Evolutionary conservation across 2,888 invertebrate genomes (phyloP).

Genomic region (Argyra leucocephala): DNA sequence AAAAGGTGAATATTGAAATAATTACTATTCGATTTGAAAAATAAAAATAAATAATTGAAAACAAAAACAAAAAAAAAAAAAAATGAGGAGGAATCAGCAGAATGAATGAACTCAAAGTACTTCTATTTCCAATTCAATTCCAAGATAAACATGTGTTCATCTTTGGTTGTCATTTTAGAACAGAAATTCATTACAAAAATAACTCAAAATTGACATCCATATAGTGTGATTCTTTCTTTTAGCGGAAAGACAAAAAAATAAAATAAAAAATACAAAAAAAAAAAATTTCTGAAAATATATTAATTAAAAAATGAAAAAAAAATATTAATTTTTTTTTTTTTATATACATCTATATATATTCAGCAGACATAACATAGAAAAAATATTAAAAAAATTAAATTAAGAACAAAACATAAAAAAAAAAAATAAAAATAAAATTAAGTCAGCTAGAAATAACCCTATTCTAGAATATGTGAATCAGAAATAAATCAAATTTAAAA

Average conservation of each 20-base stretch:
- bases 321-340: too few relatives aligned
- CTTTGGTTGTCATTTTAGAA: constrained; percentile 33
- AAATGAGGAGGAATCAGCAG: not conserved
- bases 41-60: not conserved
- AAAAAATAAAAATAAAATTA: not conserved
- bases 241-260: too few relatives aligned
- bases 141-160: constrained; percentile 33
- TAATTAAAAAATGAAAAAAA: too few relatives aligned
- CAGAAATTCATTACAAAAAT: not conserved
- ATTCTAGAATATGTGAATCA: not conserved
- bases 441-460: not conserved
- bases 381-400: not conserved
- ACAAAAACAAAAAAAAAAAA: not conserved
- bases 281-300: too few relatives aligned
- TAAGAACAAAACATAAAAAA: not conserved
- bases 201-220: constrained; percentile 4
- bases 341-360: not conserved
- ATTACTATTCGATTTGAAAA: not conserved
- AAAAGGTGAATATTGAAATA: not conserved
- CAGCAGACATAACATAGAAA: not conserved
- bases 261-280: too few relatives aligned
- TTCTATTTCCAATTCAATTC: constrained; percentile 17
- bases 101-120: constrained; percentile 3
- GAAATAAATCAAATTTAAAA: not conserved
- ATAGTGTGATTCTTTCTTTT: not conserved